These are phyloP conservation scores for Arizona elegans DNA, from an alignment of 2,113 vertebrate species.

Conservation along the genomic window DNA sequence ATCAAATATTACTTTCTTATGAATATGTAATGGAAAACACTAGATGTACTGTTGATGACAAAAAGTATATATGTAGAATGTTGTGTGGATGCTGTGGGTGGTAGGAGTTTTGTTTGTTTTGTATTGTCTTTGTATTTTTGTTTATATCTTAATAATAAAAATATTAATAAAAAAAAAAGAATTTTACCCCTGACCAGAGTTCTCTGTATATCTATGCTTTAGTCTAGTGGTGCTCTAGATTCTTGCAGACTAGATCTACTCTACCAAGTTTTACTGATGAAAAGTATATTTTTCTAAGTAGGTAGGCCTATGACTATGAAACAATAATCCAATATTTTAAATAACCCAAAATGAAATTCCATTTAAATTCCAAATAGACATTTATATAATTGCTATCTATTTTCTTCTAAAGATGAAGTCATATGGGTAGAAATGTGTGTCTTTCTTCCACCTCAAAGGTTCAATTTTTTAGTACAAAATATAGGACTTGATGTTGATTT, in stretches of 20 bases:
- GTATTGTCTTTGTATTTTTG: no score
- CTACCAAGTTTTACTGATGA: not conserved
- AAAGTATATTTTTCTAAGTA: not conserved
- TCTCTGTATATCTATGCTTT: not conserved
- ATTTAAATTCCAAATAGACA: not conserved
- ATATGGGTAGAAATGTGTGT: not conserved
- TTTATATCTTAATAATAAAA: no score
- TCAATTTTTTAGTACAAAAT: not conserved
- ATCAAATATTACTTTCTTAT: no score
- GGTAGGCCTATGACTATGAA: not conserved
- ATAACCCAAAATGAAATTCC: not conserved
- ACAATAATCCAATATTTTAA: not conserved
- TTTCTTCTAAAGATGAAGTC: not conserved
- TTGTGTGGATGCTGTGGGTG: no score
- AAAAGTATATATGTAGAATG: no score
- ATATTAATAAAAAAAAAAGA: no score
- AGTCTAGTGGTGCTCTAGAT: not conserved
- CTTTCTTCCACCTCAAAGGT: not conserved
- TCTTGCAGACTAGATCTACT: not conserved
- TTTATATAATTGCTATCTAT: not conserved
- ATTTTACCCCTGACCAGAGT: not conserved
- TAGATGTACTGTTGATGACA: no score
- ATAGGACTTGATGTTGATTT: not conserved
- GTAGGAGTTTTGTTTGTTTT: no score
- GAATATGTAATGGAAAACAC: no score